A percentile compares a stretch with the other conserved stretches of the same genome.
Conservation (phyloP, 2,113 vertebrate genomes). For the Columba livia region DNA sequence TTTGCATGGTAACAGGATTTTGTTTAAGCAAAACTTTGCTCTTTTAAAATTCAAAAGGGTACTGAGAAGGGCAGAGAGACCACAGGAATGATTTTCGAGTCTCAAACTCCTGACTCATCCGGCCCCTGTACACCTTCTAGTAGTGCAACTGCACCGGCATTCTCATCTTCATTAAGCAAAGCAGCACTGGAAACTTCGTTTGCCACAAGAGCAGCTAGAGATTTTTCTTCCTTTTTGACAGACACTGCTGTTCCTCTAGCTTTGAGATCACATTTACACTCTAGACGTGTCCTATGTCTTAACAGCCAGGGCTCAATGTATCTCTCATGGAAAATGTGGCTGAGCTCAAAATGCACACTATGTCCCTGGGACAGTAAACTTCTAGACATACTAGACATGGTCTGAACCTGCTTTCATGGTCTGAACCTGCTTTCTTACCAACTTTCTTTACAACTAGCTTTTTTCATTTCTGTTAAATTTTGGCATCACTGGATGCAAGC, state of each 20-base stretch:
- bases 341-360: slow-evolving; percentile 80
- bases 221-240: slow-evolving; percentile 23
- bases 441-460: slow-evolving; percentile 74
- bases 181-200: background rate
- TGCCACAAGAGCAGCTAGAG: background rate
- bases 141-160: background rate
- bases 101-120: background rate
- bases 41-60: slow-evolving; percentile 4
- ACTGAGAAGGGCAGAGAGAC: background rate
- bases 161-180: background rate
- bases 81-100: background rate
- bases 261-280: slow-evolving; percentile 84
- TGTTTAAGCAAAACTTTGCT: slow-evolving; percentile 36
- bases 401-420: slow-evolving; percentile 70
- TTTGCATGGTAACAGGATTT: background rate
- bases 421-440: slow-evolving; percentile 69
- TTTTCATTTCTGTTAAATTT: slow-evolving; percentile 73
- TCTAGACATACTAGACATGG: slow-evolving; percentile 82
- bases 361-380: slow-evolving; percentile 72
- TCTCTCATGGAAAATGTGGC: slow-evolving; percentile 76
- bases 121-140: background rate
- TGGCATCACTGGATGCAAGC: slow-evolving; percentile 61
- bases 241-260: slow-evolving; percentile 69
- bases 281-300: slow-evolving; percentile 76
- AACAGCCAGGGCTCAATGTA: slow-evolving; percentile 82